These are phyloP conservation scores for Cataglyphis albicans DNA, from an alignment of 2,888 invertebrate genomes.

Conservation along the genomic window DNA sequence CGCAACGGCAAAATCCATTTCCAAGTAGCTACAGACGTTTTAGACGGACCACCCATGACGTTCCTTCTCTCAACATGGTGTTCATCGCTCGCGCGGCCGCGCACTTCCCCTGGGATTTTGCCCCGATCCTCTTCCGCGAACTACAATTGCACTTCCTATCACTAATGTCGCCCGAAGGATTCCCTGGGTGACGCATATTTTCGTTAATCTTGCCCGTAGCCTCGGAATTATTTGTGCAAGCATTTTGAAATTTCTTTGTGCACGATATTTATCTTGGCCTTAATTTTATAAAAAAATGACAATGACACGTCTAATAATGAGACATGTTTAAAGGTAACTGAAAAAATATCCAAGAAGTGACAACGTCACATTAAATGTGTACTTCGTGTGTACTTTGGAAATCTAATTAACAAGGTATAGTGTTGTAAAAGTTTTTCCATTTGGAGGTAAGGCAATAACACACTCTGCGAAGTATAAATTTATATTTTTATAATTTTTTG, in stretches of 20 bases:
- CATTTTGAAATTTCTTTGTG: neutral
- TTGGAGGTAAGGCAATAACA: neutral
- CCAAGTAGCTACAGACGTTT: conserved; percentile 73
- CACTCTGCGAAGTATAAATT: neutral
- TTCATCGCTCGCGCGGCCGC: conserved; percentile 46
- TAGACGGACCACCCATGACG: conserved; percentile 73
- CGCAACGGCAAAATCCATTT: conserved; percentile 74
- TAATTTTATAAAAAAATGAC: neutral
- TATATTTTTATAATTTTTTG: neutral
- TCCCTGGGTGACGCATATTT: neutral
- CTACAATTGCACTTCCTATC: conserved; percentile 58
- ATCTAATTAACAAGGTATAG: conserved; percentile 2
- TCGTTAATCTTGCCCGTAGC: neutral
- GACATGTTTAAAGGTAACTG: neutral
- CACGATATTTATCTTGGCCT: neutral
- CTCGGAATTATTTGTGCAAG: neutral
- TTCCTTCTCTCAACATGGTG: conserved; percentile 6
- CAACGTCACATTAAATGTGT: neutral
- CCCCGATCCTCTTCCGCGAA: conserved; percentile 43
- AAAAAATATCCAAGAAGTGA: neutral
- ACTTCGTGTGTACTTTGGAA: neutral
- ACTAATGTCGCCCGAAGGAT: conserved; percentile 17
- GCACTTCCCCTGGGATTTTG: conserved; percentile 30
- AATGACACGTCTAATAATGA: neutral
- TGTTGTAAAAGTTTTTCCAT: neutral